Evolutionary conservation across 2,888 invertebrate species (phyloP).

Genomic region (Orthosia gothica): DNA sequence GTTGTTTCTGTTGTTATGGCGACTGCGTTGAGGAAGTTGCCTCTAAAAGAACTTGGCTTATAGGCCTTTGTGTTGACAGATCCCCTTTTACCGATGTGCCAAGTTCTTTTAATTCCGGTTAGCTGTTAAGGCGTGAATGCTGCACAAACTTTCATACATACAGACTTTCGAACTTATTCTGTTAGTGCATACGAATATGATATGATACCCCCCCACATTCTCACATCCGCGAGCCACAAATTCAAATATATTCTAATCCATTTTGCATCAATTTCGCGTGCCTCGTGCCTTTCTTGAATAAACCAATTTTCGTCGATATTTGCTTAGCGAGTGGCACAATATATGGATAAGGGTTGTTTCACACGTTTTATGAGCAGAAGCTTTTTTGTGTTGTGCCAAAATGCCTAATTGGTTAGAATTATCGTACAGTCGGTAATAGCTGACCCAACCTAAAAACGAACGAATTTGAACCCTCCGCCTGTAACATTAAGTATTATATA

Average conservation of each 20-base stretch:
- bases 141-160: neutral
- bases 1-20: too few relatives aligned
- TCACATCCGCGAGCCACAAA: conserved; percentile 23
- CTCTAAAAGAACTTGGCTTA: too few relatives aligned
- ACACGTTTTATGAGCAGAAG: neutral
- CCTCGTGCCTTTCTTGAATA: conserved; percentile 35
- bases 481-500: too few relatives aligned
- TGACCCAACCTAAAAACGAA: too few relatives aligned
- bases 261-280: conserved; percentile 36
- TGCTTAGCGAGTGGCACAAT: conserved; percentile 11
- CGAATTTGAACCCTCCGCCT: too few relatives aligned
- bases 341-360: neutral
- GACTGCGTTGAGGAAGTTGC: too few relatives aligned
- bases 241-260: conserved; percentile 45
- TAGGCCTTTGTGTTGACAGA: too few relatives aligned
- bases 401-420: too few relatives aligned
- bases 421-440: too few relatives aligned
- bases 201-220: neutral
- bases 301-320: conserved; percentile 42
- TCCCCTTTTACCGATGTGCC: too few relatives aligned
- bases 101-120: neutral
- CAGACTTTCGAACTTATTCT: neutral
- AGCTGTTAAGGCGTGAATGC: neutral
- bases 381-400: neutral
- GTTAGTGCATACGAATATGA: neutral